A percentile compares a stretch with the other conserved stretches of the same genome.
phyloP scores from a whole-genome alignment of 2,888 invertebrate species.

The Micropterix aruncella region DNA sequence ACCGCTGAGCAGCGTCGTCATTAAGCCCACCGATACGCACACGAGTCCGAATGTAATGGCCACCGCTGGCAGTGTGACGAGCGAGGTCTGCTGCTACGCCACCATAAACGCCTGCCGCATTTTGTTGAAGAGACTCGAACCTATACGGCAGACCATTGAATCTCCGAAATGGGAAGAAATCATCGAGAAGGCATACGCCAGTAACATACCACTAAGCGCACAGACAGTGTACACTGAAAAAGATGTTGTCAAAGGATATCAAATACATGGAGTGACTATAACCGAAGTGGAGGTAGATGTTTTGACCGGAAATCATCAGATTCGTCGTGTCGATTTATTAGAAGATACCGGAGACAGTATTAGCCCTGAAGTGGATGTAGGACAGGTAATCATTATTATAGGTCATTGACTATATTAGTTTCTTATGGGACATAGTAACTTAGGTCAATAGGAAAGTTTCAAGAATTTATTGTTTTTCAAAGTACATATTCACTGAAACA shows the following conservation, averaged over 20 bases:
- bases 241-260: conserved; percentile 40
- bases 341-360: conserved; percentile 63
- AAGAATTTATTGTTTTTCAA: no score
- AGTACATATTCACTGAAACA: no score
- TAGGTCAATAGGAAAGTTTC: no score
- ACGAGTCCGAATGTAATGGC: conserved; percentile 44
- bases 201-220: conserved; percentile 43
- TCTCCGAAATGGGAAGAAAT: conserved; percentile 43
- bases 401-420: no score
- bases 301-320: conserved; percentile 59
- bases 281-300: conserved; percentile 66
- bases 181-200: conserved; percentile 32
- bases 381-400: conserved; percentile 36
- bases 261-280: conserved; percentile 47
- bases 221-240: conserved; percentile 39
- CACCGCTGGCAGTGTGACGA: conserved; percentile 54
- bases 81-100: conserved; percentile 45
- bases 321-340: conserved; percentile 52
- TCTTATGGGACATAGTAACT: no score
- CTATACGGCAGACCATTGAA: conserved; percentile 35
- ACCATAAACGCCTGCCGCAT: conserved; percentile 50
- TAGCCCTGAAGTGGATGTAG: conserved; percentile 58
- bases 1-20: conserved; percentile 44
- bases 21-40: conserved; percentile 47
- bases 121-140: conserved; percentile 42